A percentile compares a stretch with the other conserved stretches of the same genome.
phyloP scores from a whole-genome alignment of 1,140 invertebrate species.

The Drosophila paulistorum region DNA sequence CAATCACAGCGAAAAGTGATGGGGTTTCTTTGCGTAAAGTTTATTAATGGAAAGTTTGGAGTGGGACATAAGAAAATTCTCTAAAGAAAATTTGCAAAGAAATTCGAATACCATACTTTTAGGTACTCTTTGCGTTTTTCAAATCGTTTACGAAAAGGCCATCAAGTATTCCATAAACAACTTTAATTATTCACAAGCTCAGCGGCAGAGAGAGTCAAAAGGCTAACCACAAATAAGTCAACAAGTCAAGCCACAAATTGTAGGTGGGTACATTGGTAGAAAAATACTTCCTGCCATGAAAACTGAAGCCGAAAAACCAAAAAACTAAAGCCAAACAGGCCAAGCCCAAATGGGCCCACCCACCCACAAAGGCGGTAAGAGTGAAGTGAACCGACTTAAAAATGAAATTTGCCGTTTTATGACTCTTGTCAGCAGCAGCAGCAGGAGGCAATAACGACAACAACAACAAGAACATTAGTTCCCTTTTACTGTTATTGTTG shows the following conservation, averaged over 20 bases:
- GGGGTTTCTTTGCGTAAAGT: conserved; percentile 18
- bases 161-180: conserved; percentile 37
- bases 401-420: conserved; percentile 71
- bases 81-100: no score
- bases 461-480: conserved; percentile 1
- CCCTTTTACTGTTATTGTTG: conserved; percentile 24
- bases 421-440: conserved; percentile 58
- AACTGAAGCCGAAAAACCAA: neutral
- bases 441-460: conserved; percentile 24
- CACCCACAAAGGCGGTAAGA: conserved; percentile 29
- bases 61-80: no score
- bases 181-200: conserved; percentile 23
- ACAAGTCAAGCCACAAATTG: conserved; percentile 39
- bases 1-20: conserved; percentile 48
- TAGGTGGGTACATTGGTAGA: neutral
- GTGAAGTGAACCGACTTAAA: conserved; percentile 36
- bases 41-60: no score
- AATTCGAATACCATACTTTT: conserved; percentile 3
- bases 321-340: conserved; percentile 17
- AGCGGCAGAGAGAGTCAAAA: conserved; percentile 19
- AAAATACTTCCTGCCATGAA: conserved; percentile 39
- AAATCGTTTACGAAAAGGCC: neutral
- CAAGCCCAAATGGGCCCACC: conserved; percentile 22
- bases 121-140: neutral
- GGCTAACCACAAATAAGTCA: conserved; percentile 25